These are phyloP conservation scores for Caerostris extrusa DNA, from an alignment of 1,140 invertebrate species.

Conservation along the genomic window DNA sequence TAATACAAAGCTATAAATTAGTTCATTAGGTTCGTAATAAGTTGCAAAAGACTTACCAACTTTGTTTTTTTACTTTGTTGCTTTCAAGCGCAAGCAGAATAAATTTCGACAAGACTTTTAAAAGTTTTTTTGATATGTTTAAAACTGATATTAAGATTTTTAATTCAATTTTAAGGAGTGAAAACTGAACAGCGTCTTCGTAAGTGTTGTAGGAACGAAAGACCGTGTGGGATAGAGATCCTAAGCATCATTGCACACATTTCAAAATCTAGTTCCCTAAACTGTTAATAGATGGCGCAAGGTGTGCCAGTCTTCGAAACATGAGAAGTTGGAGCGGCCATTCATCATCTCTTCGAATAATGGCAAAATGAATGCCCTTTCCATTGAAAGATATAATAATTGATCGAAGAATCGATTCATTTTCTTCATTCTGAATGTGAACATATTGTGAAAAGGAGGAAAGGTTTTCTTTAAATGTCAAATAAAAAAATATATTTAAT, in stretches of 20 bases:
- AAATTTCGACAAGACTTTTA: not conserved
- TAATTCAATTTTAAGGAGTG: not conserved
- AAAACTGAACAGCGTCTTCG: slow-evolving; percentile 14
- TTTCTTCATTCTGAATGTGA: not conserved
- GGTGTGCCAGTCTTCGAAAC: slow-evolving; percentile 3
- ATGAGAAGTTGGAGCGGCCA: not conserved
- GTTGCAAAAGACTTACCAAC: slow-evolving; percentile 28
- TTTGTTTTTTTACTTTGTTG: not conserved
- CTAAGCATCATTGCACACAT: slow-evolving; percentile 29
- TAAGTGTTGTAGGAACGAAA: slow-evolving; percentile 59
- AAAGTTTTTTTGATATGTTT: too few relatives aligned
- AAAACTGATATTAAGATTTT: not conserved
- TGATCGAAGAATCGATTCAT: not conserved
- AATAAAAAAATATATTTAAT: not conserved
- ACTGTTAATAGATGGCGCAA: slow-evolving; percentile 57
- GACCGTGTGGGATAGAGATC: slow-evolving; percentile 49
- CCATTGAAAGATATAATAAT: not conserved
- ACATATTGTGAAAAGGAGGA: not conserved
- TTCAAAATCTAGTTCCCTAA: not conserved
- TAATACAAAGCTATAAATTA: not conserved
- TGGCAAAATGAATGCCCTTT: not conserved
- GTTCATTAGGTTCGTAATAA: not conserved
- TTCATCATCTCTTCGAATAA: not conserved
- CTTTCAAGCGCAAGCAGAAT: too few relatives aligned
- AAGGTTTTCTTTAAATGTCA: not conserved